phyloP scores from a whole-genome alignment of 2,113 vertebrate species.

The Caracal caracal region DNA sequence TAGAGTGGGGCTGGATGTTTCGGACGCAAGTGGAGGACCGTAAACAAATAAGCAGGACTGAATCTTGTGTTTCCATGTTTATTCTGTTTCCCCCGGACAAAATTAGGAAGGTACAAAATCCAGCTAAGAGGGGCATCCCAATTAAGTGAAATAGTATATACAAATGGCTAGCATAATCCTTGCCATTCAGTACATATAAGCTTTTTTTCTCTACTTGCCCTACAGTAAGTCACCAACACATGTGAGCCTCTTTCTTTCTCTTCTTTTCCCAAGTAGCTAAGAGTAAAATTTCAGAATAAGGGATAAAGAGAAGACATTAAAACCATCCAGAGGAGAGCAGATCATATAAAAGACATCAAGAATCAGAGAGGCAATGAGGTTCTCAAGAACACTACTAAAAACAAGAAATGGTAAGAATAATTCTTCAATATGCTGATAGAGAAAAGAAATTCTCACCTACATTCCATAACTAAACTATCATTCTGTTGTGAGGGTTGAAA shows the following conservation, averaged over 20 bases:
- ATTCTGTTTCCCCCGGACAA: neutral
- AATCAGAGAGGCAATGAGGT: neutral
- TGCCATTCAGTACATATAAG: neutral
- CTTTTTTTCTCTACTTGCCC: neutral
- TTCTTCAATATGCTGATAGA: neutral
- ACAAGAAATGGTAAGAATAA: constrained; percentile 7
- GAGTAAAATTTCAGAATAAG: constrained; percentile 46
- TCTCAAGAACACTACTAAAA: constrained; percentile 32
- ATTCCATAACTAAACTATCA: constrained; percentile 35
- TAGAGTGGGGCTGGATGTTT: neutral
- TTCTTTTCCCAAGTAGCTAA: constrained; percentile 21
- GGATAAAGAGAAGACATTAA: constrained; percentile 17
- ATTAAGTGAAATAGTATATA: neutral
- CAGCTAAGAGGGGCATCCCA: neutral
- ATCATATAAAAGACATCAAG: neutral
- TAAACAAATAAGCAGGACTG: neutral
- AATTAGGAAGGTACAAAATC: neutral
- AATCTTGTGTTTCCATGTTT: neutral
- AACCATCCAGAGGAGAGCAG: neutral
- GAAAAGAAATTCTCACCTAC: constrained; percentile 41
- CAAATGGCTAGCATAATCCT: neutral
- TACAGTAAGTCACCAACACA: neutral
- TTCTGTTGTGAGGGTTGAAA: neutral
- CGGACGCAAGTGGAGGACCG: neutral
- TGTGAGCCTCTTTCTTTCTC: neutral